These are phyloP conservation scores for Centruroides sculpturatus DNA, from an alignment of 1,140 invertebrate genomes.

Conservation along the genomic window DNA sequence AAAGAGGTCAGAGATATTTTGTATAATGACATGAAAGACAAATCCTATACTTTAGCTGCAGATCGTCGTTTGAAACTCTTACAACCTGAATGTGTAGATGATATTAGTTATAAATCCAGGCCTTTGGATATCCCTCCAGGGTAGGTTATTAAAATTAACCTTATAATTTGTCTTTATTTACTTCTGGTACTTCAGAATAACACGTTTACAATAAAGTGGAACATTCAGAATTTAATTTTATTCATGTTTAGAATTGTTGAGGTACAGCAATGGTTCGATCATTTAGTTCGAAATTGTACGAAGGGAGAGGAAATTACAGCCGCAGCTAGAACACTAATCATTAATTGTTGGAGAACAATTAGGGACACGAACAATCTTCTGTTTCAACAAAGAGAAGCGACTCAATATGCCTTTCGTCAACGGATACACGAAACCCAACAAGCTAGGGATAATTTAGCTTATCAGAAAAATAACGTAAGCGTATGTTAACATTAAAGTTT, in stretches of 20 bases:
- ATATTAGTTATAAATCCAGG: not conserved
- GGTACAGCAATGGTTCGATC: too few relatives aligned
- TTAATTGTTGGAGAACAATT: conserved; percentile 1
- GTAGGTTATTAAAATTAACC: too few relatives aligned
- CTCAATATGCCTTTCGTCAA: conserved; percentile 9
- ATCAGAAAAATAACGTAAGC: conserved; percentile 4
- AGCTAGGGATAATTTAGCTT: conserved; percentile 4
- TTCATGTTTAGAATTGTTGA: too few relatives aligned
- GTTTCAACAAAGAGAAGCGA: conserved; percentile 5
- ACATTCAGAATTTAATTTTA: too few relatives aligned
- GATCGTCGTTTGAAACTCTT: conserved; percentile 1
- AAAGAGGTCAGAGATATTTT: conserved; percentile 4
- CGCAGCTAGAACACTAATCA: too few relatives aligned
- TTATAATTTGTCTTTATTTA: too few relatives aligned
- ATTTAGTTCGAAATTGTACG: too few relatives aligned
- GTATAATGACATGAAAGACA: conserved; percentile 3
- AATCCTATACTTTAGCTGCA: not conserved
- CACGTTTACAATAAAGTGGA: too few relatives aligned
- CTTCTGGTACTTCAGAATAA: too few relatives aligned
- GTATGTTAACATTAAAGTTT: not conserved
- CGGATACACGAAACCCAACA: conserved; percentile 8
- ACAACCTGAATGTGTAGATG: not conserved
- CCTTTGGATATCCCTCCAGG: too few relatives aligned
- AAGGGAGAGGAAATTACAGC: too few relatives aligned
- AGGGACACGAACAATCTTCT: conserved; percentile 1